Base-by-base conservation (phyloP, 2,888 invertebrate species). In the Ophion obscuratus region DNA sequence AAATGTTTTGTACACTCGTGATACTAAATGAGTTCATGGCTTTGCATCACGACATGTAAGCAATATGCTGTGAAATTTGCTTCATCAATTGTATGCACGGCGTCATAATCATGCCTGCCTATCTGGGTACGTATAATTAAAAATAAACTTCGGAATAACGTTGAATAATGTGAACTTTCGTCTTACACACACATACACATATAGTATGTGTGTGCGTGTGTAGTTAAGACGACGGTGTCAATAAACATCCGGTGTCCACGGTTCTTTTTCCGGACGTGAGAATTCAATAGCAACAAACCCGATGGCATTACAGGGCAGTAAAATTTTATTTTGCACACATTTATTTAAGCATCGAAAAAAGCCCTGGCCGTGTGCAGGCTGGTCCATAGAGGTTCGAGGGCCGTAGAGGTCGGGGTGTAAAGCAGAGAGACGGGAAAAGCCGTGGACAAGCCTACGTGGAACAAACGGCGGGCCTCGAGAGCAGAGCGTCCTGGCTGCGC, bases 251-350 rank as follows among this genome's bases (percentile, higher is more conserved):
- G 79, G 61, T 64, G 62, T 62, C 47, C 27, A 14, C 6, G 6
- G 71, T 71, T 47, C 62, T 64, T 57, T 64, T 64, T 31, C 24
- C 62, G 36, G 36, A 40, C 71, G 86, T 68, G 86, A 89, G 89
- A 93, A 93, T 94, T 94, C 93, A 94, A 94, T 94, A 93, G 92
- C 91, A 91, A 92, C 93, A 92, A 93, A 93, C 92, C 90, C 91
- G 88, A 88, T 87, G 90, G 91, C 92, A 93, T 93, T 93, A 93
- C 92, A 92, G 91, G 92, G 91, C 91, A 92, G 91, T 94, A 93
- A 93, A 93, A 93, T 94, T 94, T 93, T 93, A 94, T 93, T 93
- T 92, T 89, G 86, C 90, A 90, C 91, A 92, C 93, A 93, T 94
- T 93, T 93, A 93, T 93, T 91, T 91, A 89, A 87, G 87, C 89